These are phyloP conservation scores for Spongia lamella DNA, from an alignment of 37 sponge, comb jelly and placozoan genomes.

Conservation along the genomic window DNA sequence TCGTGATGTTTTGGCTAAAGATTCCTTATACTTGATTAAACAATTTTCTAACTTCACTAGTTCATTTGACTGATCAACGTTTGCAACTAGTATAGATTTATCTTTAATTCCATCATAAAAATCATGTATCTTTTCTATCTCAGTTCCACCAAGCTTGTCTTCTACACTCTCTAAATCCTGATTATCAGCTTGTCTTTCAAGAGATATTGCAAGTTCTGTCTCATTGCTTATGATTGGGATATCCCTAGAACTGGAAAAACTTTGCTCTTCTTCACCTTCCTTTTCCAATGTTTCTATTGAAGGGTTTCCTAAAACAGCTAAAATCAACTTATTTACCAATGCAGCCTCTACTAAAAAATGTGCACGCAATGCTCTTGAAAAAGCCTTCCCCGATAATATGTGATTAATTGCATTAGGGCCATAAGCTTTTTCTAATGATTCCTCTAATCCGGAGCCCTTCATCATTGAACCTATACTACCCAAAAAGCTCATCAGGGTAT, in stretches of 20 bases:
- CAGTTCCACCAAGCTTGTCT: constrained; percentile 26
- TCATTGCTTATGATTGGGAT: no score
- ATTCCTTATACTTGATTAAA: constrained; percentile 13
- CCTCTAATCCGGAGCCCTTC: constrained; percentile 34
- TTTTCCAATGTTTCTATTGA: no score
- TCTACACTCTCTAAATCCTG: not conserved
- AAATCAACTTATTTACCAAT: constrained; percentile 32
- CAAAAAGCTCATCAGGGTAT: constrained; percentile 16
- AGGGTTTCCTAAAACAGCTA: constrained; percentile 14
- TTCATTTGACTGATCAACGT: constrained; percentile 25
- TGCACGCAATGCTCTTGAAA: constrained; percentile 35
- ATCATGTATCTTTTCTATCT: constrained; percentile 3
- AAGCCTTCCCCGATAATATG: constrained; percentile 34
- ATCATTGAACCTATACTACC: constrained; percentile 27
- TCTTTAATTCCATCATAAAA: constrained; percentile 18
- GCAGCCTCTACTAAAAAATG: constrained; percentile 44
- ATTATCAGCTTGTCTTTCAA: not conserved
- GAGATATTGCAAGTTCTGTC: no score
- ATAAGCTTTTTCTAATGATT: constrained; percentile 32
- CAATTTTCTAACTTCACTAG: constrained; percentile 23
- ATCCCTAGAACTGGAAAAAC: no score
- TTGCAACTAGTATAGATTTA: constrained; percentile 16
- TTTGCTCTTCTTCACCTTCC: not conserved
- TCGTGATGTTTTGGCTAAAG: constrained; percentile 22
- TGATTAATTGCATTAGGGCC: constrained; percentile 27